Conservation (phyloP, 1,140 invertebrate genomes). For the Cylas formicarius region DNA sequence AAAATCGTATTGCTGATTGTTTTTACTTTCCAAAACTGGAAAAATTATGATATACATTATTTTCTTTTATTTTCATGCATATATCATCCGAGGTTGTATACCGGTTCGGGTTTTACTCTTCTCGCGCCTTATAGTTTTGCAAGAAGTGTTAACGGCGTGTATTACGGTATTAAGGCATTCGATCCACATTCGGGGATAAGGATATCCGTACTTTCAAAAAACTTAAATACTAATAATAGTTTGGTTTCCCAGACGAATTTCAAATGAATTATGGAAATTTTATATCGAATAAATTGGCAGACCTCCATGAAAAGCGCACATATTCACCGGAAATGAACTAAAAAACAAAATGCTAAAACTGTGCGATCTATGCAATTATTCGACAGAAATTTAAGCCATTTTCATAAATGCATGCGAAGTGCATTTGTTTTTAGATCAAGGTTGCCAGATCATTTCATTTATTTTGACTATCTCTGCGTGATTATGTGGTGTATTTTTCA, state of each 20-base stretch:
- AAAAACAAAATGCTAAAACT: slow-evolving; percentile 5
- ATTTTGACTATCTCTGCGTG: slow-evolving; percentile 1
- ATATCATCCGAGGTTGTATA: too few species aligned
- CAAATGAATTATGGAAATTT: slow-evolving; percentile 3
- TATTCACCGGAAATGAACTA: slow-evolving; percentile 3
- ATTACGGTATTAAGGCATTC: too few species aligned
- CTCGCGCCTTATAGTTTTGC: too few species aligned
- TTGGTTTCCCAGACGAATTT: slow-evolving; percentile 8
- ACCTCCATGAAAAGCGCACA: slow-evolving; percentile 2
- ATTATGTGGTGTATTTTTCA: background rate
- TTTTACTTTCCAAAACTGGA: too few species aligned
- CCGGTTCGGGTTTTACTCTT: too few species aligned
- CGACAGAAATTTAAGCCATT: slow-evolving; percentile 12
- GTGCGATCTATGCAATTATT: slow-evolving; percentile 10
- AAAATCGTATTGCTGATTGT: too few species aligned
- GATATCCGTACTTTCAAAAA: too few species aligned
- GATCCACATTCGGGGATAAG: too few species aligned
- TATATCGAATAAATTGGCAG: background rate
- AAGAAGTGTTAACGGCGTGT: too few species aligned
- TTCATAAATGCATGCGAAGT: slow-evolving; percentile 11
- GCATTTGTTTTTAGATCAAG: slow-evolving; percentile 17
- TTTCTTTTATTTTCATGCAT: too few species aligned
- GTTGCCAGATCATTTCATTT: slow-evolving; percentile 11
- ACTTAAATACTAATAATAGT: too few species aligned
- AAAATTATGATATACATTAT: too few species aligned